A percentile compares a stretch with the other conserved stretches of the same genome.
These are phyloP conservation scores for Numida meleagris DNA, from an alignment of 2,113 vertebrate genomes.

Conservation along the genomic window DNA sequence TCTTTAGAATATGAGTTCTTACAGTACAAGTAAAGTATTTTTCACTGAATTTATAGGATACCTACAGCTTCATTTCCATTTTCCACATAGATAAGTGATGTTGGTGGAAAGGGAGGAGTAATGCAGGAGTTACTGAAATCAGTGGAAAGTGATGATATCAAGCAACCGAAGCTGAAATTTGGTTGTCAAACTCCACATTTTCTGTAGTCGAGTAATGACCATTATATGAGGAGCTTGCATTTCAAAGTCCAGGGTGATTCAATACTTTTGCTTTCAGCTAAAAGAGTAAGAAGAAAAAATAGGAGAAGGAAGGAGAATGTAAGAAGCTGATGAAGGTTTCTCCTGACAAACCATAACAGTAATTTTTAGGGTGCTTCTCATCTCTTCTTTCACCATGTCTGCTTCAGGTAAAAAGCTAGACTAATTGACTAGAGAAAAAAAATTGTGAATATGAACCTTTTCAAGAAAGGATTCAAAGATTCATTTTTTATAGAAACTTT, in stretches of 20 bases:
- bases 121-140: background rate
- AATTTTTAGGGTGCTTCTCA: background rate
- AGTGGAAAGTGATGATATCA: background rate
- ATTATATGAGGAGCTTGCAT: background rate
- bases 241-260: background rate
- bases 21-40: background rate
- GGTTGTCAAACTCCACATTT: background rate
- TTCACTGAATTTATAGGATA: background rate
- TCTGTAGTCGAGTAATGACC: background rate
- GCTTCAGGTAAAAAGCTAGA: background rate
- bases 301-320: too few relatives aligned
- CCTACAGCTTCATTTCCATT: background rate
- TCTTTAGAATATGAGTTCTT: background rate
- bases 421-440: background rate
- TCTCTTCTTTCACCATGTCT: background rate
- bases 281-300: background rate
- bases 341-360: background rate
- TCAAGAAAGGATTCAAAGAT: background rate
- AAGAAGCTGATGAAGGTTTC: background rate
- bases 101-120: background rate
- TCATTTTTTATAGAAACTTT: background rate
- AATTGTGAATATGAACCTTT: background rate
- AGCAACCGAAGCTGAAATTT: background rate
- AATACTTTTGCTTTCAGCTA: background rate
- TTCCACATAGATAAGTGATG: background rate